Evolutionary conservation across 2,888 invertebrate genomes (phyloP).

Genomic region (Lepidonotus clava): DNA sequence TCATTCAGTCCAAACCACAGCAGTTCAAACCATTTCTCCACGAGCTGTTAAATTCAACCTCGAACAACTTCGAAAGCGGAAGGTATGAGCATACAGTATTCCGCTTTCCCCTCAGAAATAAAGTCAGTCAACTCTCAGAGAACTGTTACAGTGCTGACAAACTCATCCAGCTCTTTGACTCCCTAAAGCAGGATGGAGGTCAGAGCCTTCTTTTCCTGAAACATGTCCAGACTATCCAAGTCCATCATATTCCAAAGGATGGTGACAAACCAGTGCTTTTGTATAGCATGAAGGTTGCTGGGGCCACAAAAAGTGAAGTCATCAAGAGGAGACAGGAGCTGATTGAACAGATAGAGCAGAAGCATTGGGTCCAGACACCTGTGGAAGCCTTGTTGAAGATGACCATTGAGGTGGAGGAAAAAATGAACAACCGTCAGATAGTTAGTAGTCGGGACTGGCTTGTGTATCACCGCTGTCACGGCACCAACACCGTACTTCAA

Average conservation of each 20-base stretch:
- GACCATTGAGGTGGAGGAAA: background rate
- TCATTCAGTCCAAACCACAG: background rate
- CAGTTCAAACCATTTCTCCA: conserved; percentile 29
- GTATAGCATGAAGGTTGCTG: background rate
- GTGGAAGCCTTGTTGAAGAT: background rate
- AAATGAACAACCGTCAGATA: background rate
- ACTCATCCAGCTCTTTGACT: background rate
- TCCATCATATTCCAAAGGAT: background rate
- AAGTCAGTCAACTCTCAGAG: conserved; percentile 10
- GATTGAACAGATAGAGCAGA: background rate
- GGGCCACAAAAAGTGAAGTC: background rate
- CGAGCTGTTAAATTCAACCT: background rate
- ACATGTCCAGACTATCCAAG: background rate
- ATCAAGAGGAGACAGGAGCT: background rate
- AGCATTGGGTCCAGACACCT: background rate
- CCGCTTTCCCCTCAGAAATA: conserved; percentile 71
- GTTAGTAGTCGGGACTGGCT: background rate
- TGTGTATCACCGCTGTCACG: background rate
- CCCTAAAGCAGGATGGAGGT: background rate
- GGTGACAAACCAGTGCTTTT: background rate
- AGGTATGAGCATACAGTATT: conserved; percentile 69
- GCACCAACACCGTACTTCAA: background rate
- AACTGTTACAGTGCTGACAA: background rate
- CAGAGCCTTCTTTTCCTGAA: conserved; percentile 26
- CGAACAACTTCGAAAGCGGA: background rate